A percentile compares a stretch with the other conserved stretches of the same genome.
These are phyloP conservation scores for Megaceryle torquata DNA, from an alignment of 2,113 vertebrate species.

Conservation along the genomic window DNA sequence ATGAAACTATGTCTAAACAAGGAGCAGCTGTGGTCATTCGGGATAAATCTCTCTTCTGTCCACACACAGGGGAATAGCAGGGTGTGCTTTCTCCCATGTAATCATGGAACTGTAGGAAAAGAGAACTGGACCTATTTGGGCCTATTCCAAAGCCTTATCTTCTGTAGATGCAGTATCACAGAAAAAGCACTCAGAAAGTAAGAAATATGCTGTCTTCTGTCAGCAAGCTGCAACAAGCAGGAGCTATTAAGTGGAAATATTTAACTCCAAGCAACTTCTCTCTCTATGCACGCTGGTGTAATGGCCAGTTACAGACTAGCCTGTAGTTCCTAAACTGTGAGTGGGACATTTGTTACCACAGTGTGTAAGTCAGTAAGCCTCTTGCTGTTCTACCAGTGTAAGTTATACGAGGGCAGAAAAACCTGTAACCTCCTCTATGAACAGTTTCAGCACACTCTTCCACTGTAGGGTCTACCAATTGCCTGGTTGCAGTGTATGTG, in stretches of 20 bases:
- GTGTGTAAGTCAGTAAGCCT: not conserved
- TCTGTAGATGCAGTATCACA: not conserved
- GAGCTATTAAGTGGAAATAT: not conserved
- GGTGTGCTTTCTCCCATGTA: not conserved
- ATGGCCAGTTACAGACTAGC: not conserved
- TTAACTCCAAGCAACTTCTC: not conserved
- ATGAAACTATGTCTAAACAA: not conserved
- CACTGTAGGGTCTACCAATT: not conserved
- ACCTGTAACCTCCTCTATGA: not conserved
- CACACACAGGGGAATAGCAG: not conserved
- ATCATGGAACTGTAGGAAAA: not conserved
- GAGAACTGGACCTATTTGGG: not conserved
- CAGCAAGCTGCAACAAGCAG: not conserved
- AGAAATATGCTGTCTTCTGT: not conserved
- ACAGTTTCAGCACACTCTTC: not conserved
- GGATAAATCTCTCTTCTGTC: not conserved
- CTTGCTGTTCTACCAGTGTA: not conserved
- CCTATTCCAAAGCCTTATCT: not conserved
- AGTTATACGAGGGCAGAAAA: not conserved
- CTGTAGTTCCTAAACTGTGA: not conserved
- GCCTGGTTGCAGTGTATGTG: not conserved
- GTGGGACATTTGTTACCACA: not conserved
- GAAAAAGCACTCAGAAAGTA: not conserved
- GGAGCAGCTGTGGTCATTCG: not conserved
- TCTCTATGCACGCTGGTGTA: fast-evolving